These are phyloP conservation scores for Holocentrus rufus DNA, from an alignment of 2,797 vertebrate species.

Conservation along the genomic window DNA sequence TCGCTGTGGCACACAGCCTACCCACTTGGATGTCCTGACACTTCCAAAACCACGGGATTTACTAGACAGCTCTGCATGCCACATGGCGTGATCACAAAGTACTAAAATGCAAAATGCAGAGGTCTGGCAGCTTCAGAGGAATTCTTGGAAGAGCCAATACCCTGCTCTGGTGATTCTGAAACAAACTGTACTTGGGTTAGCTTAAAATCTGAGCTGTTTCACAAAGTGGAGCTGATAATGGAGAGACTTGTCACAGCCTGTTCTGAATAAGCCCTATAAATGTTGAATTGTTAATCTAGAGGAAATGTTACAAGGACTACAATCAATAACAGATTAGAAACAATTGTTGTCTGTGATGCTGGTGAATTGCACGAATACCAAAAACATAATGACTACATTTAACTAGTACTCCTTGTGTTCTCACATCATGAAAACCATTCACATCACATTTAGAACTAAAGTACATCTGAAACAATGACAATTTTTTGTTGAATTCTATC, in stretches of 20 bases:
- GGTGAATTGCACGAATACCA: constrained; percentile 25
- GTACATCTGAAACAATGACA: background rate
- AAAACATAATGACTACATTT: constrained; percentile 5
- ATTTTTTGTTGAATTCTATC: background rate
- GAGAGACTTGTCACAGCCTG: constrained; percentile 19
- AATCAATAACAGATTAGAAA: constrained; percentile 35
- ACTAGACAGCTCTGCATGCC: constrained; percentile 33
- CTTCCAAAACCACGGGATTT: constrained; percentile 47
- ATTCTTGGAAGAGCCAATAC: constrained; percentile 40
- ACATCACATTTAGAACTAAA: background rate
- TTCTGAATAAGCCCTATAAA: constrained; percentile 2
- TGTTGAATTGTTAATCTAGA: constrained; percentile 6
- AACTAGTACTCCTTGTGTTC: background rate
- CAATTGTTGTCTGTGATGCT: constrained; percentile 13
- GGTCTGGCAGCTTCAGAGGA: constrained; percentile 19
- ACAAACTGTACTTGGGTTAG: background rate
- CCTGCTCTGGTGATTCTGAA: constrained; percentile 32
- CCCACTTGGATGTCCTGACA: constrained; percentile 21
- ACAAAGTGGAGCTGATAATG: constrained; percentile 3
- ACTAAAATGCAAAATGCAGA: constrained; percentile 25
- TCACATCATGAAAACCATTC: background rate
- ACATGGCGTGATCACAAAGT: constrained; percentile 21
- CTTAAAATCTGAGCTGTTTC: constrained; percentile 12
- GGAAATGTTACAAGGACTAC: constrained; percentile 22
- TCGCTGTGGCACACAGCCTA: constrained; percentile 22